phyloP scores from a whole-genome alignment of 1,140 invertebrate genomes.

The Pantala flavescens region DNA sequence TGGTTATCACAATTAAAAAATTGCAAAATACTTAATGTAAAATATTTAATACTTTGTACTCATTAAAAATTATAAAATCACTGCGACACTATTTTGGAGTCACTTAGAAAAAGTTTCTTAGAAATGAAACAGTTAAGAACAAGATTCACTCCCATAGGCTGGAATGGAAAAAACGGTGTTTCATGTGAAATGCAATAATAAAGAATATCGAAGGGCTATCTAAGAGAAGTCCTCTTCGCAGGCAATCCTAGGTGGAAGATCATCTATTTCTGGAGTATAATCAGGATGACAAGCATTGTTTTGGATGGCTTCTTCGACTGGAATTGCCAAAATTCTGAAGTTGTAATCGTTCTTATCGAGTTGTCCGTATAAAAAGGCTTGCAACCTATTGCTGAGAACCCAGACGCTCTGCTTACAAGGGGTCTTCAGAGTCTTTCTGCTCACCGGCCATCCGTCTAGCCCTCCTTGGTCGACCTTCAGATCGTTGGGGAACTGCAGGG shows the following conservation, averaged over 20 bases:
- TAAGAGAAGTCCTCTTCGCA: background rate
- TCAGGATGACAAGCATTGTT: slow-evolving; percentile 58
- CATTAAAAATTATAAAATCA: background rate
- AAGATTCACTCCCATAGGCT: background rate
- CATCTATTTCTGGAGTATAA: background rate
- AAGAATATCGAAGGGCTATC: no score
- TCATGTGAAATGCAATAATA: no score
- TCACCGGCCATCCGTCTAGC: background rate
- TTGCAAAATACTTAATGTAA: no score
- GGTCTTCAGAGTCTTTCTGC: background rate
- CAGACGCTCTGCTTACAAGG: slow-evolving; percentile 50
- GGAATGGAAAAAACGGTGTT: background rate
- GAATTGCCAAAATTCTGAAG: slow-evolving; percentile 55
- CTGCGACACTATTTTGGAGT: background rate
- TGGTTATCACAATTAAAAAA: no score
- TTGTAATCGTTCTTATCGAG: slow-evolving; percentile 55
- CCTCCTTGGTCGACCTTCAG: slow-evolving; percentile 56
- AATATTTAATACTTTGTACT: background rate
- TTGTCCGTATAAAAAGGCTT: slow-evolving; percentile 57
- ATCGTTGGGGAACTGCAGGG: slow-evolving; percentile 66
- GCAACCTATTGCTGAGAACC: slow-evolving; percentile 61
- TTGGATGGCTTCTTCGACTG: slow-evolving; percentile 45
- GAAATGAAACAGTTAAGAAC: background rate
- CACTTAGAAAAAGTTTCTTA: background rate
- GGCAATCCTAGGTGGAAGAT: background rate